Conservation (phyloP, 2,797 vertebrate genomes). For the Silurus aristotelis region DNA sequence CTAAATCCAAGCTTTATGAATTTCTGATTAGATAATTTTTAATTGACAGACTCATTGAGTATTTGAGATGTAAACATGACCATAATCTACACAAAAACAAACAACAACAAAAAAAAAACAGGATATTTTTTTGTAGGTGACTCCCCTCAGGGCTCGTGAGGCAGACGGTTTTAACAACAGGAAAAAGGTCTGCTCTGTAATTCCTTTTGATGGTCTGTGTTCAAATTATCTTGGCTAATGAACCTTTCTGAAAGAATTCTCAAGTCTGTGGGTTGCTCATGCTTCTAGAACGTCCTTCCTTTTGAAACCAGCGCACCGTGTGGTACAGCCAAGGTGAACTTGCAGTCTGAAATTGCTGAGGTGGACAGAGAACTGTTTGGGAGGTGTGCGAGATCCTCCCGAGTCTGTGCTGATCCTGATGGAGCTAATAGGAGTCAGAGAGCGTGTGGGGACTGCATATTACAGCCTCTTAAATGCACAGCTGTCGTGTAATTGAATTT, state of each 20-base stretch:
- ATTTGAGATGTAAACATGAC: neutral
- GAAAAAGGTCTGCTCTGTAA: too few species aligned
- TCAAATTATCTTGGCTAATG: neutral
- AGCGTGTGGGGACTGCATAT: conserved; percentile 61
- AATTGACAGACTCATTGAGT: neutral
- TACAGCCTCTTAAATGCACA: conserved; percentile 60
- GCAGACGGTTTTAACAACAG: neutral
- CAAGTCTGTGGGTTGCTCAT: neutral
- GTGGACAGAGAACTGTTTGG: neutral
- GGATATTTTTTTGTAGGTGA: neutral
- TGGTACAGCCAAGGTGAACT: conserved; percentile 58
- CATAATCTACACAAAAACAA: too few species aligned
- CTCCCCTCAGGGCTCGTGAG: neutral
- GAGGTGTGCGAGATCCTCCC: conserved; percentile 15
- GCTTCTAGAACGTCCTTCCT: conserved; percentile 16
- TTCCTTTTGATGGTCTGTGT: neutral
- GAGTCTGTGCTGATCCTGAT: conserved; percentile 49
- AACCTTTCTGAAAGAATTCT: conserved; percentile 5
- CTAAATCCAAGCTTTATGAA: neutral
- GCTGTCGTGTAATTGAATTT: conserved; percentile 69
- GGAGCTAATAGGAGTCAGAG: conserved; percentile 65
- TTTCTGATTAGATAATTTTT: neutral
- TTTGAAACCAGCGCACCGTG: conserved; percentile 42
- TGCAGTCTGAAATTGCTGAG: conserved; percentile 56
- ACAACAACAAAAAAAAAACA: too few species aligned